Conservation (phyloP, 30 jellyfish, hydroid and myxozoan species). For the Aurelia aurita complex sp. Pacific region DNA sequence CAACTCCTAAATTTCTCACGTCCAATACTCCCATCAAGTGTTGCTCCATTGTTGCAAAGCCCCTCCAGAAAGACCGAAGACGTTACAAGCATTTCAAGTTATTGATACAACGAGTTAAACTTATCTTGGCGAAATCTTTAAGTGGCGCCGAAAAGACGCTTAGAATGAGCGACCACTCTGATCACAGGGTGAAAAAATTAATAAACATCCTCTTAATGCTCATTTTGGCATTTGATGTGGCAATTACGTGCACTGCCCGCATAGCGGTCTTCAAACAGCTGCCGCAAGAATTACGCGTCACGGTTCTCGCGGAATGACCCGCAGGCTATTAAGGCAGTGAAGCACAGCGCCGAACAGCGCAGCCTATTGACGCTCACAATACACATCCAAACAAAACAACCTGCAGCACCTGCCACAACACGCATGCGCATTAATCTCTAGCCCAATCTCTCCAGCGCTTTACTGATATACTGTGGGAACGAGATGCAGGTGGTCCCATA, state of each 20-base stretch:
- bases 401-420: constrained; percentile 83
- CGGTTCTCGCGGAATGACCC: constrained; percentile 56
- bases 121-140: too few species aligned
- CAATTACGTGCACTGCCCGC: constrained; percentile 18
- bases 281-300: constrained; percentile 34
- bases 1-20: too few species aligned
- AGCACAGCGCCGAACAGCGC: constrained; percentile 79
- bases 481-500: constrained; percentile 85
- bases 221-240: neutral
- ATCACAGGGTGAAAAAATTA: too few species aligned
- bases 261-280: constrained; percentile 63
- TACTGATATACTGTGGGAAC: constrained; percentile 84
- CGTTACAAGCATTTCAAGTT: too few species aligned
- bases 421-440: constrained; percentile 81
- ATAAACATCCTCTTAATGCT: too few species aligned
- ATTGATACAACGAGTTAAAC: too few species aligned
- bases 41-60: too few species aligned
- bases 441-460: constrained; percentile 58
- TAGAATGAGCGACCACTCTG: too few species aligned
- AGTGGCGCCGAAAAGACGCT: too few species aligned
- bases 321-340: constrained; percentile 84
- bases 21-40: too few species aligned
- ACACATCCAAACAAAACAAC: constrained; percentile 84
- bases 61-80: too few species aligned
- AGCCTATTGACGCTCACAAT: constrained; percentile 80